Conservation (phyloP, 2,797 vertebrate species). For the Ispidina picta region DNA sequence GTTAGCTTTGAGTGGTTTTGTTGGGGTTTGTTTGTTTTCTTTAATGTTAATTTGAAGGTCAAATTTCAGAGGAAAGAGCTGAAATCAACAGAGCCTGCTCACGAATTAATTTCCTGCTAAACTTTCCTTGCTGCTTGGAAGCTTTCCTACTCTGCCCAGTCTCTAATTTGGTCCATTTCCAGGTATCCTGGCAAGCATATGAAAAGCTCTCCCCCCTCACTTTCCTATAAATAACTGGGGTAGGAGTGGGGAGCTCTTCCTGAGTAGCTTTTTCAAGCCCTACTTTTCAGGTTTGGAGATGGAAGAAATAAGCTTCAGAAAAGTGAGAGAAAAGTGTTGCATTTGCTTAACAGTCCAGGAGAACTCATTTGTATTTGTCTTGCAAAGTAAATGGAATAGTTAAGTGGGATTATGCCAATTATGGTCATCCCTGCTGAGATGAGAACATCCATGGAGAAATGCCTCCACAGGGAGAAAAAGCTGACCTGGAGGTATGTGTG, state of each 20-base stretch:
- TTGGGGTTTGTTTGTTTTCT: neutral
- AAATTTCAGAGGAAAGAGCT: neutral
- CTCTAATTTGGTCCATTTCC: neutral
- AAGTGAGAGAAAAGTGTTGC: neutral
- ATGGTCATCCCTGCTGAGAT: neutral
- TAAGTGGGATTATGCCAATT: neutral
- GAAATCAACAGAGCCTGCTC: neutral
- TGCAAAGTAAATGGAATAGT: neutral
- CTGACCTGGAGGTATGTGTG: neutral
- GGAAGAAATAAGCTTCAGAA: neutral
- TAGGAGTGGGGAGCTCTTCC: conserved; percentile 16
- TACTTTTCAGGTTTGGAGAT: neutral
- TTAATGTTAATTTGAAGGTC: neutral
- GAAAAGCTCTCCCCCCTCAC: neutral
- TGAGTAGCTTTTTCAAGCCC: neutral
- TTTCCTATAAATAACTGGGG: conserved; percentile 23
- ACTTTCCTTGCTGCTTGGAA: conserved; percentile 10
- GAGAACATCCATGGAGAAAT: neutral
- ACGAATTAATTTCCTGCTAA: conserved; percentile 51
- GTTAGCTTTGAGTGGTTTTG: neutral
- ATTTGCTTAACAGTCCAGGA: neutral
- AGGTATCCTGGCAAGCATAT: neutral
- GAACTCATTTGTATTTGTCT: neutral
- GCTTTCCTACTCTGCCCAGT: neutral
- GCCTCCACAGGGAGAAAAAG: neutral